Evolutionary conservation across 2,888 invertebrate genomes (phyloP).

Genomic region (Hoplodrina blanda): DNA sequence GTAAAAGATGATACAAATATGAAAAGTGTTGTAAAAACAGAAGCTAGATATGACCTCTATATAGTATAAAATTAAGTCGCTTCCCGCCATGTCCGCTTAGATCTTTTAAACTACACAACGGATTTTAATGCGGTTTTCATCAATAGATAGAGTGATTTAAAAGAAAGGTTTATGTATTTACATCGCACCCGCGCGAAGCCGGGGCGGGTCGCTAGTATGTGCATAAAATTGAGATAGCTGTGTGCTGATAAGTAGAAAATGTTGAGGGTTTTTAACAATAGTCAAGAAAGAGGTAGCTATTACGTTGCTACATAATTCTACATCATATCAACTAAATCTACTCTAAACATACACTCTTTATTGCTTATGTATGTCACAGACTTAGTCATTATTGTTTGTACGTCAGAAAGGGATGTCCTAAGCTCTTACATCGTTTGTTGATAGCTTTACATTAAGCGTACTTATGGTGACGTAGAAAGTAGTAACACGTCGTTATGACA

Average conservation of each 20-base stretch:
- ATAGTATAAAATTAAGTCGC: too few species aligned
- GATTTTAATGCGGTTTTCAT: too few species aligned
- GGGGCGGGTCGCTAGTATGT: too few species aligned
- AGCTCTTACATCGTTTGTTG: slow-evolving; percentile 1
- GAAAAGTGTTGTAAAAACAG: background rate
- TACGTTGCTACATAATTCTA: too few species aligned
- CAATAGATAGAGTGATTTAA: too few species aligned
- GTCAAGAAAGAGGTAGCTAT: background rate
- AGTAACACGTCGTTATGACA: slow-evolving; percentile 5
- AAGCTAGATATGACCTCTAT: background rate
- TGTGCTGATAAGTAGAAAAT: too few species aligned
- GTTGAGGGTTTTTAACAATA: too few species aligned
- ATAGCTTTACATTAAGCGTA: slow-evolving; percentile 7
- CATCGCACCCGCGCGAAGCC: too few species aligned
- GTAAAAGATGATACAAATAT: background rate
- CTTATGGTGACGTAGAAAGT: slow-evolving; percentile 2
- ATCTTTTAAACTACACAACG: too few species aligned
- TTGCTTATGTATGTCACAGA: background rate
- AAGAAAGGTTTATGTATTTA: too few species aligned
- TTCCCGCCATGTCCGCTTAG: too few species aligned
- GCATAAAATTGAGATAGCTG: background rate
- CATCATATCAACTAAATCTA: background rate
- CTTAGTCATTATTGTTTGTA: slow-evolving; percentile 11
- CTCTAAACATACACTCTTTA: background rate
- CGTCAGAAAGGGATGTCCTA: slow-evolving; percentile 16